phyloP scores from a whole-genome alignment of 1,140 invertebrate species.

The Maconellicoccus hirsutus region DNA sequence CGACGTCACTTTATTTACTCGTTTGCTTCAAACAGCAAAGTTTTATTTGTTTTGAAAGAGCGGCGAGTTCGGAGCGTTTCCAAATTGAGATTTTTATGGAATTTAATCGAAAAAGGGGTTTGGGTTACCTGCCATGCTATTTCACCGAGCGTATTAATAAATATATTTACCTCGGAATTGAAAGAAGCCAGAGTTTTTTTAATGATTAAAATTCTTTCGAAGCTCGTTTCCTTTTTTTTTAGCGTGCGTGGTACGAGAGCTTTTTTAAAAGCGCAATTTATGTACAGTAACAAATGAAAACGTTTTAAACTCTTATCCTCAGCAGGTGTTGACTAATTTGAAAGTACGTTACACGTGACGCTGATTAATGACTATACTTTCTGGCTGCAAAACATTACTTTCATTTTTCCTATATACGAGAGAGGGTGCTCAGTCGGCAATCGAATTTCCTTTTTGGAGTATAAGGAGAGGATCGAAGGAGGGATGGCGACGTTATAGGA shows the following conservation, averaged over 20 bases:
- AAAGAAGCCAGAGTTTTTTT: no score
- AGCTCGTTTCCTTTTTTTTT: no score
- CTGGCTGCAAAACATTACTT: background rate
- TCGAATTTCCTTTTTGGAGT: background rate
- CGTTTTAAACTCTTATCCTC: background rate
- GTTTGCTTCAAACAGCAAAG: background rate
- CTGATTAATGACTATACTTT: background rate
- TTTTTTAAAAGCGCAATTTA: background rate
- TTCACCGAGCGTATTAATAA: no score
- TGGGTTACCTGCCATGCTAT: no score
- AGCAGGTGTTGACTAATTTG: conserved; percentile 1
- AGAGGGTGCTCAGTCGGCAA: background rate
- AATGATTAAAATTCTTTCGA: no score
- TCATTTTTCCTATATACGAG: background rate
- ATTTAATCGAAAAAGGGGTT: no score
- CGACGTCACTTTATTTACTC: background rate
- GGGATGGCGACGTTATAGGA: no score
- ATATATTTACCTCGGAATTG: no score
- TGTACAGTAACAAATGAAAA: background rate
- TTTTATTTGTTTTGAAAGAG: background rate
- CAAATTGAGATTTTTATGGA: no score
- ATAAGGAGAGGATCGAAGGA: no score
- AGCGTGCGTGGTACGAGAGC: no score
- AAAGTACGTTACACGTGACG: background rate
- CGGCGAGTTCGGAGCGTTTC: background rate